Base-by-base conservation (phyloP, 2,113 vertebrate species). In the Mormyrus iriodes region DNA sequence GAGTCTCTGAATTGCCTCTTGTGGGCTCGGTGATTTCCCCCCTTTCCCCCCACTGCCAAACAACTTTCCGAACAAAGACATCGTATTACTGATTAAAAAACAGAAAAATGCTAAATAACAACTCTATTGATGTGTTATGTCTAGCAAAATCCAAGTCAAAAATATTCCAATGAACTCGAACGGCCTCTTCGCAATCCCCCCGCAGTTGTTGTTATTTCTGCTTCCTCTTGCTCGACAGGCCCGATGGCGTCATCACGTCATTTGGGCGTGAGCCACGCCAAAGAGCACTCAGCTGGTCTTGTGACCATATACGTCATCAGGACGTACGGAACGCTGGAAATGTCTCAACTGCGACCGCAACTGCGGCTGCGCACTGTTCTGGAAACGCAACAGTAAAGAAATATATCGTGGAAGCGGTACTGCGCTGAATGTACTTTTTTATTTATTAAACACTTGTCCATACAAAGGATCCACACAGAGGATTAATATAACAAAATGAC, bases 1-100 rank as follows among this genome's bases (percentile, higher is more conserved):
- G 88, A 99, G 97, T 93, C 97, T 96, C 95, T 99, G 98, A 92
- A 99, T 99, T 91, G 98, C 98, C 93, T 99, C 98, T 93, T 98
- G 98, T 17, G 98, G 96, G 91, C 95, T 98, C 88, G 97, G 97
- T 91, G 96, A 96, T 90, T 98, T 98, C 87, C 95, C 95, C 58
- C 95, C 96, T 93, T 98, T 97, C 89, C 97, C 97, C 79, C 97
- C 97, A 69, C 95, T 91, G 65, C 98, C 97, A 84, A 99, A 99
- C 89, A 98, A 92, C 93, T 98, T 98, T 44, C 95, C 96, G 84
- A 99, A 93, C 91, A 98, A 91, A 91, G 97, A 97, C 98, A 99
- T 99, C 84, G 86, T 91, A n/a, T 1, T 31, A 39, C 76, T 31
- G 46, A 51, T 3, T 48, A 61, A 89, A 58, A 61, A 53, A 73